Conservation (phyloP, 2,888 invertebrate species). For the Pristionchus japonicus region DNA sequence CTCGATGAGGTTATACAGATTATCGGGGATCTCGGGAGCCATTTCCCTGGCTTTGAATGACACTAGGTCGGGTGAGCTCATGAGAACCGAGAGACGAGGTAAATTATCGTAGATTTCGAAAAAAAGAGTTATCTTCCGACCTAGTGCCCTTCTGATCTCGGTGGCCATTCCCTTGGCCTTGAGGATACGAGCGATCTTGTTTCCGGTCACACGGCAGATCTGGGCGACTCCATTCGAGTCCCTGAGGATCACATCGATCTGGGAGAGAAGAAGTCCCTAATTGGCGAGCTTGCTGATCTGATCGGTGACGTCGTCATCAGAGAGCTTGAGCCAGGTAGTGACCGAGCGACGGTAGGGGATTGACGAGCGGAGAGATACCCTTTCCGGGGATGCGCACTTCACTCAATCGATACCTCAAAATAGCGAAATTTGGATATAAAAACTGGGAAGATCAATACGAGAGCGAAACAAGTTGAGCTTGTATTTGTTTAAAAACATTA, state of each 20-base stretch:
- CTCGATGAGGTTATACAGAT: slow-evolving; percentile 97
- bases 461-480: too few relatives aligned
- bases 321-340: slow-evolving; percentile 92
- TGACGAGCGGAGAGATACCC: slow-evolving; percentile 89
- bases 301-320: slow-evolving; percentile 96
- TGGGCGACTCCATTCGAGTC: slow-evolving; percentile 99
- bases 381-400: too few relatives aligned
- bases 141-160: too few relatives aligned
- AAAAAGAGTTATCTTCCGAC: background rate
- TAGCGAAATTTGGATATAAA: too few relatives aligned
- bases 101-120: background rate
- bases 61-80: background rate
- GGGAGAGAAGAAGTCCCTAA: slow-evolving; percentile 93
- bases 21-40: slow-evolving; percentile 97
- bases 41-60: slow-evolving; percentile 82
- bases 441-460: too few relatives aligned
- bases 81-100: too few relatives aligned
- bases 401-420: too few relatives aligned
- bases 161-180: slow-evolving; percentile 88
- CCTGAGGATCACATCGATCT: slow-evolving; percentile 99
- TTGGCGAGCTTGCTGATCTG: slow-evolving; percentile 97
- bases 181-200: slow-evolving; percentile 97
- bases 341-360: slow-evolving; percentile 97
- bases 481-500: too few relatives aligned
- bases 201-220: slow-evolving; percentile 97